Conservation (phyloP, 2,797 vertebrate species). For the Decapterus maruadsi region DNA sequence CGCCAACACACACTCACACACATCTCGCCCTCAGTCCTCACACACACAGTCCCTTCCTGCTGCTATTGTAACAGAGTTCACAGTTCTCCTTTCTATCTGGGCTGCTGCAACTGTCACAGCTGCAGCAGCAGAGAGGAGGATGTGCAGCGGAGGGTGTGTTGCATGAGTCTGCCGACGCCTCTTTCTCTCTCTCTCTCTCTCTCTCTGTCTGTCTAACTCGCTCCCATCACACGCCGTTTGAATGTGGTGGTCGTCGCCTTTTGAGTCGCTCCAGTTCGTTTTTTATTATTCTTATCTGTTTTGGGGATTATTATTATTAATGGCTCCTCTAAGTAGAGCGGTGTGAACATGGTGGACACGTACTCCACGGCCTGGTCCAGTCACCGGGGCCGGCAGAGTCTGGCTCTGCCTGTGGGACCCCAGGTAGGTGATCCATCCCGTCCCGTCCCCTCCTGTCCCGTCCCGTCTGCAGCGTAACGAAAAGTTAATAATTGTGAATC, state of each 20-base stretch:
- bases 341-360: slow-evolving; percentile 75
- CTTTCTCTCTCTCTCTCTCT: not conserved
- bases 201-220: not conserved
- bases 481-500: not conserved
- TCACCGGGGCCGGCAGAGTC: slow-evolving; percentile 51
- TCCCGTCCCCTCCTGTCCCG: too few relatives aligned
- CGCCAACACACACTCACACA: slow-evolving; percentile 18
- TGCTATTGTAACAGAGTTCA: slow-evolving; percentile 71
- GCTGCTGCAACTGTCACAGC: slow-evolving; percentile 65
- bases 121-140: slow-evolving; percentile 59
- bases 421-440: slow-evolving; percentile 78
- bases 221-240: slow-evolving; percentile 10
- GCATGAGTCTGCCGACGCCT: not conserved
- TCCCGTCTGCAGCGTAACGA: too few relatives aligned
- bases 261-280: not conserved
- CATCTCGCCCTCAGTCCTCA: slow-evolving; percentile 30
- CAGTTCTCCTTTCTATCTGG: slow-evolving; percentile 81
- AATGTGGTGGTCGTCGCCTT: not conserved
- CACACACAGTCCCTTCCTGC: slow-evolving; percentile 70
- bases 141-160: slow-evolving; percentile 42
- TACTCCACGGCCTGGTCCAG: slow-evolving; percentile 64
- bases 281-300: too few relatives aligned
- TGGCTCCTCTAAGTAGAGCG: slow-evolving; percentile 37
- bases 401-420: slow-evolving; percentile 60
- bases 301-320: too few relatives aligned